These are phyloP conservation scores for Notarius lentiginosus DNA, from an alignment of 2,113 vertebrate genomes.

Conservation along the genomic window DNA sequence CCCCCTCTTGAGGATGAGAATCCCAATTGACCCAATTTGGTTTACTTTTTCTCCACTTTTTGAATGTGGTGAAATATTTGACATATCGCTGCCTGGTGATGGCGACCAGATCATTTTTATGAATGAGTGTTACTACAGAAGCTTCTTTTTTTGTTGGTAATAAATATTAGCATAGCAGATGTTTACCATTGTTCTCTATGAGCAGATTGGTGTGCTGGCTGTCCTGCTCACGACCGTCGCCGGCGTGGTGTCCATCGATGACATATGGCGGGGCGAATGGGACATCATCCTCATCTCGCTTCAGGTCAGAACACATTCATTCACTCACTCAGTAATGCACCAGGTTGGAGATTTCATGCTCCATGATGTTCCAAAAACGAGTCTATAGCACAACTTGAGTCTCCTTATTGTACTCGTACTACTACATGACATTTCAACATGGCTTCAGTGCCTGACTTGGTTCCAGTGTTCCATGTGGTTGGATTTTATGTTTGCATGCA, in stretches of 20 bases:
- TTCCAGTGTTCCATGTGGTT: neutral
- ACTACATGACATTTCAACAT: neutral
- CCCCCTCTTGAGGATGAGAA: too few relatives aligned
- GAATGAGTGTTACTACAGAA: neutral
- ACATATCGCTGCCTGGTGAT: neutral
- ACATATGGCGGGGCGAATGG: constrained; percentile 92
- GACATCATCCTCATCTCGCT: constrained; percentile 86
- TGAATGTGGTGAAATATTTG: neutral
- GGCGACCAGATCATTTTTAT: neutral
- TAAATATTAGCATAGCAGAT: neutral
- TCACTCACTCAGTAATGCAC: neutral
- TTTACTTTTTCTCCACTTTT: neutral
- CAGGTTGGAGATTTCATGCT: neutral
- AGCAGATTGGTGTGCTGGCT: constrained; percentile 82
- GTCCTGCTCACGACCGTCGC: constrained; percentile 81
- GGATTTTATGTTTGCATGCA: constrained; percentile 58
- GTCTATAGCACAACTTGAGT: neutral
- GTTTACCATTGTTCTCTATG: neutral
- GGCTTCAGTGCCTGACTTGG: neutral
- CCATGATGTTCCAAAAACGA: neutral
- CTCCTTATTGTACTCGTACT: neutral
- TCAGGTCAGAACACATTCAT: constrained; percentile 73
- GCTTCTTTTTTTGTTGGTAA: neutral
- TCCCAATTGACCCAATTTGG: too few relatives aligned
- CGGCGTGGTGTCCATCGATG: constrained; percentile 84